Conservation (phyloP, 23 tunicate species). For the Corella eumyota region DNA sequence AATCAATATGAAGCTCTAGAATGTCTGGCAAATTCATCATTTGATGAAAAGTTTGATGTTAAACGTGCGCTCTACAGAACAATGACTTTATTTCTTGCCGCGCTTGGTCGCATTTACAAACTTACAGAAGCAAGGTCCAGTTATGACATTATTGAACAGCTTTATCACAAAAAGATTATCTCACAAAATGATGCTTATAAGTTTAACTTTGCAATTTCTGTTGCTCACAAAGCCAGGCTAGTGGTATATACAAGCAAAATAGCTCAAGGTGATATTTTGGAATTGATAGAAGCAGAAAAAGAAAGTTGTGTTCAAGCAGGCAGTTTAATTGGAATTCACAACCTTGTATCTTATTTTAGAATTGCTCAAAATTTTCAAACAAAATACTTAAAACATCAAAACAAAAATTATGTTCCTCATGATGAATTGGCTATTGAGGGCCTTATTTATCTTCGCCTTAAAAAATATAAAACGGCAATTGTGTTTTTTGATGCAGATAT, state of each 20-base stretch:
- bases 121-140: not conserved
- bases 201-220: conserved; percentile 16
- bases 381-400: too few species aligned
- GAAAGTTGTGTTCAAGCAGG: too few species aligned
- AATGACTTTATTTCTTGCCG: conserved; percentile 11
- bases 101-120: conserved; percentile 1
- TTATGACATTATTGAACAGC: conserved; percentile 9
- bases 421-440: too few species aligned
- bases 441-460: too few species aligned
- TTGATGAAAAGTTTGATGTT: conserved; percentile 2
- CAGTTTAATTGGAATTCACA: too few species aligned
- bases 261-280: conserved; percentile 13
- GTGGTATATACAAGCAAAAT: conserved; percentile 2
- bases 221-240: conserved; percentile 24
- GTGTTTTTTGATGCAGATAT: too few species aligned
- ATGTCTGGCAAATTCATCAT: not conserved
- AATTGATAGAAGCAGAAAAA: too few species aligned
- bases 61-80: conserved; percentile 14
- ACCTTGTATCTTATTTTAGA: too few species aligned
- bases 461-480: too few species aligned
- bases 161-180: not conserved
- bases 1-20: not conserved
- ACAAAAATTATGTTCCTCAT: too few species aligned
- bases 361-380: too few species aligned
- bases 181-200: too few species aligned